A percentile compares a stretch with the other conserved stretches of the same genome.
Evolutionary conservation across 2,888 invertebrate genomes (phyloP).

Genomic region (Caenorhabditis angaria): DNA sequence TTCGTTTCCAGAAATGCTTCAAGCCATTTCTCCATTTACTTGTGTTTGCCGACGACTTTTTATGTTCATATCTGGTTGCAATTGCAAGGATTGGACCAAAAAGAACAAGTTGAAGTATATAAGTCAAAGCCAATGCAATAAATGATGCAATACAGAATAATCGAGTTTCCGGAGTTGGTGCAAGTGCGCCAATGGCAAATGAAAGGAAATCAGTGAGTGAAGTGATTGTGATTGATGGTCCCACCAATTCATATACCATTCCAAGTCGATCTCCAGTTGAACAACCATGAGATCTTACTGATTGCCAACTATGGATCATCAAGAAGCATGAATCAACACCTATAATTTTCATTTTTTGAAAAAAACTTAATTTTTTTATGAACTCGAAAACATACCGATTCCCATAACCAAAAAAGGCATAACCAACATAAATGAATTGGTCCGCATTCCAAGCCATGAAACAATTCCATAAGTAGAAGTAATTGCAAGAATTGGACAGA

Average conservation of each 20-base stretch:
- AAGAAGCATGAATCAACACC: slow-evolving; percentile 68
- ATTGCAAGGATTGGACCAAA: slow-evolving; percentile 69
- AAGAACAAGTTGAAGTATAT: slow-evolving; percentile 63
- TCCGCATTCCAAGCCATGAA: slow-evolving; percentile 56
- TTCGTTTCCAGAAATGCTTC: slow-evolving; percentile 35
- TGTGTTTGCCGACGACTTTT: slow-evolving; percentile 28
- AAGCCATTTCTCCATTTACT: slow-evolving; percentile 44
- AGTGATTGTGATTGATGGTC: slow-evolving; percentile 71
- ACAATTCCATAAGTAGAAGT: slow-evolving; percentile 66
- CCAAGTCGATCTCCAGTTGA: slow-evolving; percentile 51
- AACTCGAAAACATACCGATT: slow-evolving; percentile 55
- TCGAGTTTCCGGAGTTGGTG: slow-evolving; percentile 71
- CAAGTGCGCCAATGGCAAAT: slow-evolving; percentile 70
- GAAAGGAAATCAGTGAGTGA: slow-evolving; percentile 71
- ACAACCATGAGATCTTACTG: slow-evolving; percentile 53
- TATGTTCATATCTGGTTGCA: slow-evolving; percentile 60
- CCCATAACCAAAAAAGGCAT: slow-evolving; percentile 71
- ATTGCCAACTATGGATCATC: slow-evolving; percentile 70
- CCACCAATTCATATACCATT: slow-evolving; percentile 68
- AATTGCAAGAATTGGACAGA: slow-evolving; percentile 69
- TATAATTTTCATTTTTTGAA: slow-evolving; percentile 21
- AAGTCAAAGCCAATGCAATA: slow-evolving; percentile 68
- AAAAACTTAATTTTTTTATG: neutral
- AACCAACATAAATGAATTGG: slow-evolving; percentile 71
- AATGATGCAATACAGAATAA: slow-evolving; percentile 71